Percentiles rank a stretch among this genome's conserved stretches.
Conservation (phyloP, 2,797 vertebrate genomes). For the Gymnoscopelus microlampas region DNA sequence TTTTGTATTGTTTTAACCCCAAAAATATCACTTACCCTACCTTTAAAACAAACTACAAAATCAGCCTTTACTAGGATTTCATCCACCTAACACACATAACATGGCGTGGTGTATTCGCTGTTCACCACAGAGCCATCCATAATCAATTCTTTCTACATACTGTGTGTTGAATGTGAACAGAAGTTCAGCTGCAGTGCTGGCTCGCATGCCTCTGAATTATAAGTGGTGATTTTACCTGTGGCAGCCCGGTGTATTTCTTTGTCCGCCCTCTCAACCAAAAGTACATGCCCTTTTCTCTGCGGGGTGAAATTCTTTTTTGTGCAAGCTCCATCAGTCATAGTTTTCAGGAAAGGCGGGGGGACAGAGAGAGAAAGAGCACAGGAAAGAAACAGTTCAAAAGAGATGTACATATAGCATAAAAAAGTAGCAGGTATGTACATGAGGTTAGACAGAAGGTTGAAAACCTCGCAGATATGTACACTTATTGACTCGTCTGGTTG, state of each 20-base stretch:
- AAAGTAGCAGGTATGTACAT: no score
- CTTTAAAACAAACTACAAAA: no score
- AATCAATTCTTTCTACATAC: not conserved
- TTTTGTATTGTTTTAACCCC: no score
- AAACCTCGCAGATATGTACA: no score
- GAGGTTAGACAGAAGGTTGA: no score
- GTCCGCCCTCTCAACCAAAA: conserved; percentile 20
- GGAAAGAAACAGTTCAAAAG: no score
- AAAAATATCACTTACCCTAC: no score
- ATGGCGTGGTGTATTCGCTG: not conserved
- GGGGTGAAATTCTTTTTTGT: not conserved
- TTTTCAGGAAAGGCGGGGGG: no score
- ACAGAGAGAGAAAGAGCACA: no score
- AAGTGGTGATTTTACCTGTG: conserved; percentile 30
- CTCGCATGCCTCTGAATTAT: conserved; percentile 18
- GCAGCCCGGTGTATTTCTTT: conserved; percentile 15
- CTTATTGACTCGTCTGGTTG: conserved; percentile 48
- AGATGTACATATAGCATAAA: no score
- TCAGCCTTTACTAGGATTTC: no score
- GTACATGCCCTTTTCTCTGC: conserved; percentile 22
- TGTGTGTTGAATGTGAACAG: conserved; percentile 19
- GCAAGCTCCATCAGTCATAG: no score
- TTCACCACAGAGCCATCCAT: not conserved
- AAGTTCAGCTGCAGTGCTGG: conserved; percentile 9
- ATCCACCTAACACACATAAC: not conserved